phyloP scores from a whole-genome alignment of 2,888 invertebrate species.

The Steinernema scapterisci region DNA sequence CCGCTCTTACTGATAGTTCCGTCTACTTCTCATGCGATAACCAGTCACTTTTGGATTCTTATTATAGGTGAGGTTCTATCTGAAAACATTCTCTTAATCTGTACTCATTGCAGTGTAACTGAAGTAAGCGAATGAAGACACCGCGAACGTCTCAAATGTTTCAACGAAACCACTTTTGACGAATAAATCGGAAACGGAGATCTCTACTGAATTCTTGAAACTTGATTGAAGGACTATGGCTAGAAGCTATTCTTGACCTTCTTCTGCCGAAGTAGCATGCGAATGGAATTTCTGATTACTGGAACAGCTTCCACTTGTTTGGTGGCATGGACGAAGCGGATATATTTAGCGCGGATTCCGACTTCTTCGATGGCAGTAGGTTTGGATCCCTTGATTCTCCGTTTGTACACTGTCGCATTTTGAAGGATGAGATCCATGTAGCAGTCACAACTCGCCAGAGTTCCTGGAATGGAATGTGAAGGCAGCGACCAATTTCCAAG shows the following conservation, averaged over 20 bases:
- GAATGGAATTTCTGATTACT: not conserved
- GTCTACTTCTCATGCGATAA: not conserved
- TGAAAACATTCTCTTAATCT: not conserved
- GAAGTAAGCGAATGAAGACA: not conserved
- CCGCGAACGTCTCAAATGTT: not conserved
- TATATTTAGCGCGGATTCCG: not conserved
- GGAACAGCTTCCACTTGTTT: not conserved
- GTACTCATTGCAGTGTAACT: not conserved
- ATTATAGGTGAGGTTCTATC: too few species aligned
- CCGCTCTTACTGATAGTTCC: not conserved
- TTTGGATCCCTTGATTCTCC: slow-evolving; percentile 4
- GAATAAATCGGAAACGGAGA: not conserved
- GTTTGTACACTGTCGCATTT: not conserved
- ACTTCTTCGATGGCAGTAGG: not conserved
- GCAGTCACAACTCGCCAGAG: slow-evolving; percentile 14
- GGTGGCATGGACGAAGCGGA: not conserved
- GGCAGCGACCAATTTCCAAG: not conserved
- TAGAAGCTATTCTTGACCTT: not conserved
- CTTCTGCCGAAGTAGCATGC: not conserved
- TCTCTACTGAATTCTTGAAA: not conserved
- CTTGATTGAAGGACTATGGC: too few species aligned
- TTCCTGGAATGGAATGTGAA: not conserved
- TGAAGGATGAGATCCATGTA: not conserved
- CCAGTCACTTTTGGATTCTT: not conserved
- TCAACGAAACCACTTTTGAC: not conserved